Evolutionary conservation across 2,888 invertebrate species (phyloP).

Genomic region (Parascotia fuliginaria): DNA sequence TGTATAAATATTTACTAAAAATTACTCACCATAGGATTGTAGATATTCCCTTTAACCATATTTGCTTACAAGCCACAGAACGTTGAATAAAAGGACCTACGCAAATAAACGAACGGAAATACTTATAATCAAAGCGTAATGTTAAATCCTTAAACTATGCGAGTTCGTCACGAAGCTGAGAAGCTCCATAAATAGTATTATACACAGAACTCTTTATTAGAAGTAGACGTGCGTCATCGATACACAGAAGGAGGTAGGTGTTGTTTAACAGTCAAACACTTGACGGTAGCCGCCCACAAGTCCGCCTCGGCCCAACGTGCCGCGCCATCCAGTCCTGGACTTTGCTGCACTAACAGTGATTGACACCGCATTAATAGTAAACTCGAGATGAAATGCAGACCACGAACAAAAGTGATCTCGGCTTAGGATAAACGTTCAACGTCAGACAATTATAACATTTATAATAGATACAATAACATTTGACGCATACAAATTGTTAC

Average conservation of each 20-base stretch:
- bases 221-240: conserved; percentile 66
- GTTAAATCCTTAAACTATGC: conserved; percentile 49
- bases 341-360: conserved; percentile 41
- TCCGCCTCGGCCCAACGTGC: conserved; percentile 37
- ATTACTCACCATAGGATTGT: conserved; percentile 38
- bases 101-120: conserved; percentile 36
- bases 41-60: conserved; percentile 35
- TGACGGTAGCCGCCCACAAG: conserved; percentile 63
- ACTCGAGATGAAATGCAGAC: conserved; percentile 50
- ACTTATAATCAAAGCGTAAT: conserved; percentile 39
- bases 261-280: conserved; percentile 58
- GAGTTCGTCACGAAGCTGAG: conserved; percentile 41
- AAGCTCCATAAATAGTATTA: conserved; percentile 73
- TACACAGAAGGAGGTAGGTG: conserved; percentile 57
- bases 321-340: conserved; percentile 14
- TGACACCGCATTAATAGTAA: conserved; percentile 50
- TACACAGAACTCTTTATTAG: conserved; percentile 50
- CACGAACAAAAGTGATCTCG: conserved; percentile 21
- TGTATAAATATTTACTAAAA: conserved; percentile 31
- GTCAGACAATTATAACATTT: conserved; percentile 18
- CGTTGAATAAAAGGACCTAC: conserved; percentile 25
- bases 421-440: conserved; percentile 16
- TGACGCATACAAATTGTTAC: neutral
- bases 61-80: conserved; percentile 30
- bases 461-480: conserved; percentile 1